Evolutionary conservation across 2,888 invertebrate species (phyloP).

Genomic region (Erebia aethiops): DNA sequence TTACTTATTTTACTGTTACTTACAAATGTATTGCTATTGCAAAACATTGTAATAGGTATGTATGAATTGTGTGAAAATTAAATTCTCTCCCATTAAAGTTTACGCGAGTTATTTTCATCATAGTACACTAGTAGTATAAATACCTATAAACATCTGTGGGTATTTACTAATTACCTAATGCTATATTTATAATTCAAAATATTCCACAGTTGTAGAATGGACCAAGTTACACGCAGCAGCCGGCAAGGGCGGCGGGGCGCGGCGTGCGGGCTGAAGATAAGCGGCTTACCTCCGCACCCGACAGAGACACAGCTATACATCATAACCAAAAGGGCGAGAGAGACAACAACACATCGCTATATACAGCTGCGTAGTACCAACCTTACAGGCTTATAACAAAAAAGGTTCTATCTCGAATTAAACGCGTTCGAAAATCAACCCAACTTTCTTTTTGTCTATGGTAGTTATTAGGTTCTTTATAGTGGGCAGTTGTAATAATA

Average conservation of each 20-base stretch:
- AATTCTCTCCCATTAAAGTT: too few relatives aligned
- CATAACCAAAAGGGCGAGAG: constrained; percentile 43
- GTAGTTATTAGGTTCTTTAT: constrained; percentile 42
- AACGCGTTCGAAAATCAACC: constrained; percentile 42
- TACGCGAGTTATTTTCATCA: too few relatives aligned
- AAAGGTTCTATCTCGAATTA: constrained; percentile 51
- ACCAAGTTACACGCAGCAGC: constrained; percentile 71
- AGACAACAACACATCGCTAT: constrained; percentile 64
- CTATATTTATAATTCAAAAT: neutral
- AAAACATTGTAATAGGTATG: too few relatives aligned
- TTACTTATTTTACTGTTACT: too few relatives aligned
- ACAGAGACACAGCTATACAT: constrained; percentile 55
- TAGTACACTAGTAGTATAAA: too few relatives aligned
- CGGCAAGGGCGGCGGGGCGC: constrained; percentile 61
- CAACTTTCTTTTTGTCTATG: constrained; percentile 26
- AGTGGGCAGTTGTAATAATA: constrained; percentile 47
- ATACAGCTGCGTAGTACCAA: constrained; percentile 74
- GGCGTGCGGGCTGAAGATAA: constrained; percentile 81
- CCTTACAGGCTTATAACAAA: constrained; percentile 43
- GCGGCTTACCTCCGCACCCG: constrained; percentile 79
- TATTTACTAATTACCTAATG: neutral
- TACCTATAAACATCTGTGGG: too few relatives aligned
- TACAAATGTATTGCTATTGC: too few relatives aligned
- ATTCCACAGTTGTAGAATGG: constrained; percentile 61
- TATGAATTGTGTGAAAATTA: too few relatives aligned